Evolutionary conservation across 2,888 invertebrate genomes (phyloP).

Genomic region (Brachyopa scutellaris): DNA sequence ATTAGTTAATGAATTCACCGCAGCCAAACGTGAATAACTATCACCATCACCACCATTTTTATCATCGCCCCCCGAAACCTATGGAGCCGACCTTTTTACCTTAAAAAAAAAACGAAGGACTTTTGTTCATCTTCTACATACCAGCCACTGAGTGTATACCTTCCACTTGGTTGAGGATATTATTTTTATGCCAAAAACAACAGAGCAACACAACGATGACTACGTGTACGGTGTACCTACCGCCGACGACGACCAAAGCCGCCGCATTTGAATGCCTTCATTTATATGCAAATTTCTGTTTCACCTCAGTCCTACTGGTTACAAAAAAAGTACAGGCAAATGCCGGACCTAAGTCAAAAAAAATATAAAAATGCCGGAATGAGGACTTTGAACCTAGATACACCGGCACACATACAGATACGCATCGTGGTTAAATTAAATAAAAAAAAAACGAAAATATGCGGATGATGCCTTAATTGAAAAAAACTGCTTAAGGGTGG

Average conservation of each 20-base stretch:
- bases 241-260: constrained; percentile 58
- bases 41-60: constrained; percentile 24
- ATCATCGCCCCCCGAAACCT: not conserved
- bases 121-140: constrained; percentile 50
- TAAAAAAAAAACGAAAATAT: constrained; percentile 52
- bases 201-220: constrained; percentile 37
- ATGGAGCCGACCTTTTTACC: constrained; percentile 39
- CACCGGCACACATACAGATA: constrained; percentile 33
- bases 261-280: constrained; percentile 76
- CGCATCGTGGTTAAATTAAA: constrained; percentile 37
- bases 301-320: constrained; percentile 73
- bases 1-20: constrained; percentile 68
- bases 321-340: constrained; percentile 6
- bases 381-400: constrained; percentile 55
- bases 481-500: constrained; percentile 53
- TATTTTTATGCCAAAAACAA: constrained; percentile 55
- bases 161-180: constrained; percentile 62
- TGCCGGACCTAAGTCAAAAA: constrained; percentile 40
- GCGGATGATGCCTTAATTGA: constrained; percentile 68
- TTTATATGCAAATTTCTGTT: constrained; percentile 80
- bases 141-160: constrained; percentile 20
- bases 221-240: no score
- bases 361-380: constrained; percentile 47
- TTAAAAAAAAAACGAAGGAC: constrained; percentile 16
- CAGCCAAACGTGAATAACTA: constrained; percentile 61